Percentiles rank a stretch among this genome's conserved stretches.
These are phyloP conservation scores for Aurelia sp. DNA, from an alignment of 30 jellyfish, hydroid and myxozoan genomes.

Conservation along the genomic window DNA sequence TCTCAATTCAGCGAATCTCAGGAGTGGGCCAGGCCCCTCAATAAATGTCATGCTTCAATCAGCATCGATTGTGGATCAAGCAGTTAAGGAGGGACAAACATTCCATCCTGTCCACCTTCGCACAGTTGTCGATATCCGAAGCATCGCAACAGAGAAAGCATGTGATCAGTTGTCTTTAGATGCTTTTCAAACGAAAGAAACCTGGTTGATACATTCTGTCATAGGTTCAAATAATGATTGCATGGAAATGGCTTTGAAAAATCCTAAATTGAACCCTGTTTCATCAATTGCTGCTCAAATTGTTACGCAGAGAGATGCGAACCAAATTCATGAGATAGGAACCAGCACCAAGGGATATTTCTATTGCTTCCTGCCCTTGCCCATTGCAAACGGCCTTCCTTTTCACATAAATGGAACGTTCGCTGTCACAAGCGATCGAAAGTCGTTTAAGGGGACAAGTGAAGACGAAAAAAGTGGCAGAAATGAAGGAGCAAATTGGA, in stretches of 20 bases:
- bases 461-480: conserved; percentile 40
- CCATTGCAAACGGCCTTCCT: conserved; percentile 45
- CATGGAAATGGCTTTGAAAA: conserved; percentile 31
- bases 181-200: not conserved
- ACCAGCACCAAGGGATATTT: conserved; percentile 26
- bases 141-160: not conserved
- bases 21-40: not conserved
- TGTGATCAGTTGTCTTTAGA: not conserved
- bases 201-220: conserved; percentile 23
- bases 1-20: not conserved
- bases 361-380: conserved; percentile 83
- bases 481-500: conserved; percentile 30
- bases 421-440: conserved; percentile 72
- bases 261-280: conserved; percentile 26
- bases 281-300: conserved; percentile 44
- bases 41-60: conserved; percentile 4
- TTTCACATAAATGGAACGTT: conserved; percentile 84
- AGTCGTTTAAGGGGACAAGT: conserved; percentile 5
- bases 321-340: not conserved
- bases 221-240: conserved; percentile 16
- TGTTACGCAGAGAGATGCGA: not conserved
- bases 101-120: not conserved
- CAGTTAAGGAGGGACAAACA: not conserved
- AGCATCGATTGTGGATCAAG: not conserved
- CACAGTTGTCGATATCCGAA: not conserved